Conservation (phyloP, 2,797 vertebrate species). For the Sebastolobus altivelis region DNA sequence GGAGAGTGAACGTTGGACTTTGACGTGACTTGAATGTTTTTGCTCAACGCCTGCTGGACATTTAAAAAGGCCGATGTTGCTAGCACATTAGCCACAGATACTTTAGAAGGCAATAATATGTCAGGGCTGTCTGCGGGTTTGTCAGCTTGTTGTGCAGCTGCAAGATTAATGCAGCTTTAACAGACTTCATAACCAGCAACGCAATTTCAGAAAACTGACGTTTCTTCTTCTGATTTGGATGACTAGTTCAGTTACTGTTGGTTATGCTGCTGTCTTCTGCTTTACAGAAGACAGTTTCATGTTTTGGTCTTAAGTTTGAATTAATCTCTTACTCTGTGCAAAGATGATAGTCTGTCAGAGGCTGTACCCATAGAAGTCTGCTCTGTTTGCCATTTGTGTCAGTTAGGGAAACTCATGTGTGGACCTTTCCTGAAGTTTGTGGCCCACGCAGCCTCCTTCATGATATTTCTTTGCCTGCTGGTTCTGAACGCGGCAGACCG, state of each 20-base stretch:
- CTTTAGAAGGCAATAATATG: not conserved
- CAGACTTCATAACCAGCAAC: not conserved
- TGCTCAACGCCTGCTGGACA: not conserved
- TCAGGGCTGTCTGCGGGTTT: not conserved
- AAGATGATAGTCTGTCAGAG: not conserved
- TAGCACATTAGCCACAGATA: not conserved
- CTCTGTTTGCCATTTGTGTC: conserved; percentile 30
- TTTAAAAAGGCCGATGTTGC: not conserved
- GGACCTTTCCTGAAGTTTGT: conserved; percentile 98
- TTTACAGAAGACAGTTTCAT: not conserved
- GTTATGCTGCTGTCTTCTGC: not conserved
- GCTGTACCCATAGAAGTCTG: not conserved
- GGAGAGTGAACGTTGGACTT: not conserved
- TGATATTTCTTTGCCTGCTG: conserved; percentile 94
- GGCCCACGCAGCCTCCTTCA: conserved; percentile 95
- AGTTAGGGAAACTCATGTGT: conserved; percentile 93
- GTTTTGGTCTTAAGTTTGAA: not conserved
- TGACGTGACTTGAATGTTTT: no score
- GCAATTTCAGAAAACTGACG: not conserved
- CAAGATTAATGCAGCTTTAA: not conserved
- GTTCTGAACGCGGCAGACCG: conserved; percentile 96
- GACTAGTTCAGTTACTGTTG: not conserved
- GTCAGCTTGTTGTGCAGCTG: not conserved
- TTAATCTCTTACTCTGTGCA: not conserved
- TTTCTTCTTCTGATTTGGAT: not conserved